These are phyloP conservation scores for Rhabdophis nuchalis DNA, from an alignment of 2,797 vertebrate genomes.

Conservation along the genomic window DNA sequence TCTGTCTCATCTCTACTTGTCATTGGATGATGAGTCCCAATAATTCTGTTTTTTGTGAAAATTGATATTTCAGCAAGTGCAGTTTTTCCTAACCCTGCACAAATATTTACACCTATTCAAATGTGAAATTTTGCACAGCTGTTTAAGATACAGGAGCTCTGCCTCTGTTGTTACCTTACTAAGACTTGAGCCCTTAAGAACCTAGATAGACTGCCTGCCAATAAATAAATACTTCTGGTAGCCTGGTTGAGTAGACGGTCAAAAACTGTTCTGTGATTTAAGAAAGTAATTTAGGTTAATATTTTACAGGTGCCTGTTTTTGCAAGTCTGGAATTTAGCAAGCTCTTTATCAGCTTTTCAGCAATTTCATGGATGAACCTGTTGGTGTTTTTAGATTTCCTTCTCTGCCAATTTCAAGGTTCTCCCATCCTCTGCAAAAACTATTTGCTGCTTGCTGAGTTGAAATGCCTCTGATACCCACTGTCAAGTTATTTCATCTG, in stretches of 20 bases:
- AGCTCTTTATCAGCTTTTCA: slow-evolving; percentile 5
- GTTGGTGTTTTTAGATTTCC: accelerated
- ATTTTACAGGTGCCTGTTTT: slow-evolving; percentile 15
- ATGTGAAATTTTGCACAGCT: neutral
- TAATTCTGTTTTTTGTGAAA: neutral
- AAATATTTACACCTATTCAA: neutral
- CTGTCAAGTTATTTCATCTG: neutral
- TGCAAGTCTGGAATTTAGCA: neutral
- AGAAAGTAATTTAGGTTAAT: slow-evolving; percentile 21
- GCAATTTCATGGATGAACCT: neutral
- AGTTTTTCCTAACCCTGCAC: neutral
- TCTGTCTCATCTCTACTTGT: neutral
- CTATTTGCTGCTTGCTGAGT: neutral
- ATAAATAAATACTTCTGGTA: neutral
- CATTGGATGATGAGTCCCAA: neutral
- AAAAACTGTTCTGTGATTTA: neutral
- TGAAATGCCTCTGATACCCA: neutral
- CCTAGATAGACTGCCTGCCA: neutral
- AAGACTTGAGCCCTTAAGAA: neutral
- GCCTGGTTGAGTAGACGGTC: neutral
- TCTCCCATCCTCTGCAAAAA: neutral
- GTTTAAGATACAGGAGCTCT: neutral
- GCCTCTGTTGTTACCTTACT: neutral
- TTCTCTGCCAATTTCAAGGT: neutral
- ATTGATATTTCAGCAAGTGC: neutral